Evolutionary conservation across 2,888 invertebrate genomes (phyloP).

Genomic region (Proisotoma minuta): DNA sequence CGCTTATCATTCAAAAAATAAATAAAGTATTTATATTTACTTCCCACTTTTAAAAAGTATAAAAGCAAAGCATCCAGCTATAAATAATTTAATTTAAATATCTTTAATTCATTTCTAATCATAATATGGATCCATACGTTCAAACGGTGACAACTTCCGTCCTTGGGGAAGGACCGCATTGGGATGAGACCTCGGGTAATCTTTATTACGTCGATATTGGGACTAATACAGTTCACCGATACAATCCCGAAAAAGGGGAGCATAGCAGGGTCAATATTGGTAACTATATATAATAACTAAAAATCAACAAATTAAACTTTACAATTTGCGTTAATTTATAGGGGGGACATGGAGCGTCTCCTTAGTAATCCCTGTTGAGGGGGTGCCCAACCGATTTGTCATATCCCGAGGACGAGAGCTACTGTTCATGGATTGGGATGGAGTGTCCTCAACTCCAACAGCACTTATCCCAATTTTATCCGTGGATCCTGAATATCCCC

Average conservation of each 20-base stretch:
- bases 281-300: background rate
- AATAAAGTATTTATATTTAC: too few relatives aligned
- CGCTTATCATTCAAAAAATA: too few relatives aligned
- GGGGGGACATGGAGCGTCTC: conserved; percentile 52
- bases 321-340: background rate
- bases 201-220: conserved; percentile 24
- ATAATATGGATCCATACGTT: conserved; percentile 19
- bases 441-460: conserved; percentile 50
- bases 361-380: conserved; percentile 63
- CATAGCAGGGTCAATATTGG: conserved; percentile 8
- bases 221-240: conserved; percentile 19
- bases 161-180: conserved; percentile 35
- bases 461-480: conserved; percentile 56
- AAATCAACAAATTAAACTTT: conserved; percentile 47
- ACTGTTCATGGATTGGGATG: conserved; percentile 62
- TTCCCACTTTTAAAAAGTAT: too few relatives aligned
- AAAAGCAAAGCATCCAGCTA: too few relatives aligned
- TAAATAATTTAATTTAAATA: too few relatives aligned
- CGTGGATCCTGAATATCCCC: conserved; percentile 55
- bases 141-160: conserved; percentile 15
- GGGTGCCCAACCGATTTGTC: conserved; percentile 59
- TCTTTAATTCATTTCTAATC: too few relatives aligned
- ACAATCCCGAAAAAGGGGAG: conserved; percentile 22
- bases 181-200: conserved; percentile 22
- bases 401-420: conserved; percentile 61